Evolutionary conservation across 2,888 invertebrate species (phyloP).

Genomic region (Quadriops clusia): DNA sequence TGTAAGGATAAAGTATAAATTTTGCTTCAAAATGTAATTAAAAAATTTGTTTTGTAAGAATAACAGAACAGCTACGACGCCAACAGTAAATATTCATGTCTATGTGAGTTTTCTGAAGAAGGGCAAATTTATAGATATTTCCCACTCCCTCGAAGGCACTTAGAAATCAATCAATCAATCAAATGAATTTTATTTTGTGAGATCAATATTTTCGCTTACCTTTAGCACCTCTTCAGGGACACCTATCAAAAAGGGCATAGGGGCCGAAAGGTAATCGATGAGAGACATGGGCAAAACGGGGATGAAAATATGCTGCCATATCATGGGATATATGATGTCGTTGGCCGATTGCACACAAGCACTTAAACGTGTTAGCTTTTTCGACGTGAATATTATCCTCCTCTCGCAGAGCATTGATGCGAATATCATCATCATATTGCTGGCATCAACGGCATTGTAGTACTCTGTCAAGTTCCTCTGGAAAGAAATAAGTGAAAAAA

Average conservation of each 20-base stretch:
- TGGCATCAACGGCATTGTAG: constrained; percentile 90
- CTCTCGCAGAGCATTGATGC: constrained; percentile 92
- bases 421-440: constrained; percentile 92
- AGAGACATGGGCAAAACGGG: constrained; percentile 84
- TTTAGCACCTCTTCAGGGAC: constrained; percentile 77
- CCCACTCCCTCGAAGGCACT: no score
- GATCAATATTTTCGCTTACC: constrained; percentile 39
- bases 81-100: no score
- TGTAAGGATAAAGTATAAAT: no score
- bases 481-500: no score
- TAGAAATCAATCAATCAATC: no score
- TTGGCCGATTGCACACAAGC: constrained; percentile 92
- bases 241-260: constrained; percentile 97
- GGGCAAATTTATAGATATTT: no score
- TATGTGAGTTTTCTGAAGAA: no score
- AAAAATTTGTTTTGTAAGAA: no score
- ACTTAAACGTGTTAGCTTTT: constrained; percentile 76
- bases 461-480: constrained; percentile 95
- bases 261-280: constrained; percentile 83
- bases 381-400: constrained; percentile 85
- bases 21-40: no score
- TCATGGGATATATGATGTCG: constrained; percentile 92
- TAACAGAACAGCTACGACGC: no score
- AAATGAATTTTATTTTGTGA: no score
- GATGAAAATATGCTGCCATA: constrained; percentile 98